phyloP scores from a whole-genome alignment of 1,140 invertebrate genomes.

The Euwallacea fornicatus region DNA sequence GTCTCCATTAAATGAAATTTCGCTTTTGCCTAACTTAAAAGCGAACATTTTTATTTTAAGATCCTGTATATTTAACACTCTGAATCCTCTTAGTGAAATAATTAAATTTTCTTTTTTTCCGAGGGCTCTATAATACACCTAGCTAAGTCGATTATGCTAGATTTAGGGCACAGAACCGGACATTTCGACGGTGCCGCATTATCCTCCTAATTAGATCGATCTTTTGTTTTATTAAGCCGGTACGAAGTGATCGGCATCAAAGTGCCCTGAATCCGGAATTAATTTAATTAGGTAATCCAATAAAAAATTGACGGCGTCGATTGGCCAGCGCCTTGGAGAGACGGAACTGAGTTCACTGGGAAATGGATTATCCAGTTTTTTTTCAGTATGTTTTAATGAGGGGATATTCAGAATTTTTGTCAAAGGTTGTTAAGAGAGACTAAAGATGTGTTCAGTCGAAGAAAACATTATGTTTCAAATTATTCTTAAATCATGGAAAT shows the following conservation, averaged over 20 bases:
- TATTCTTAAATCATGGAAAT: too few species aligned
- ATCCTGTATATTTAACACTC: too few species aligned
- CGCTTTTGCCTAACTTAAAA: too few species aligned
- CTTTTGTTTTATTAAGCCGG: constrained; percentile 34
- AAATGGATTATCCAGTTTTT: constrained; percentile 11
- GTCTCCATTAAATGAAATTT: too few species aligned
- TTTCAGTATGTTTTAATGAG: neutral
- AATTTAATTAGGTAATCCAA: constrained; percentile 43
- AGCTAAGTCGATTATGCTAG: constrained; percentile 31
- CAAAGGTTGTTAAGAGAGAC: too few species aligned
- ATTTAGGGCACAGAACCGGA: constrained; percentile 26
- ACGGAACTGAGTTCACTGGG: neutral
- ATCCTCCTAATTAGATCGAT: constrained; percentile 34
- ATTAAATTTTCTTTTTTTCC: constrained; percentile 17
- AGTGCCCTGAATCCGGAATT: constrained; percentile 41
- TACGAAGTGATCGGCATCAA: constrained; percentile 31
- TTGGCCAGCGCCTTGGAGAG: constrained; percentile 7
- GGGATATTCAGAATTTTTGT: too few species aligned
- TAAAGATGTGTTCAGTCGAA: too few species aligned
- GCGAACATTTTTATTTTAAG: too few species aligned
- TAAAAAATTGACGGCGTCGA: constrained; percentile 37
- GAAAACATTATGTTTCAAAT: too few species aligned
- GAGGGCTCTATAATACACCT: constrained; percentile 15
- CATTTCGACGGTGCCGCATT: constrained; percentile 30
- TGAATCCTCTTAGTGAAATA: neutral